phyloP scores from a whole-genome alignment of 2,888 invertebrate species.

The Tubulanus polymorphus region DNA sequence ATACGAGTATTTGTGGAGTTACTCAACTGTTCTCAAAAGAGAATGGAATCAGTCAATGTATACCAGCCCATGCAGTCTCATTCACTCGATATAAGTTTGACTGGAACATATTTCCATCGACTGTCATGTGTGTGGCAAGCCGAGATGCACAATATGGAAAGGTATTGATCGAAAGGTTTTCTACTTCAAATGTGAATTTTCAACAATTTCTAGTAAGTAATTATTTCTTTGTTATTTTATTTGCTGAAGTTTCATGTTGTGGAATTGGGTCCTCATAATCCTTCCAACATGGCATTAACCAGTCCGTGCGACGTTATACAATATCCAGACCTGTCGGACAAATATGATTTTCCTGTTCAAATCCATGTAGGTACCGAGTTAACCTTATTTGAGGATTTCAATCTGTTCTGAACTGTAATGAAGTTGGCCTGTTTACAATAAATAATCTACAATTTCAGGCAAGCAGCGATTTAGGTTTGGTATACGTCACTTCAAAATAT shows the following conservation, averaged over 20 bases:
- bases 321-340: conserved; percentile 43
- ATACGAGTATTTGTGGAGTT: conserved; percentile 47
- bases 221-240: not conserved
- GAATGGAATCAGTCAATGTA: conserved; percentile 51
- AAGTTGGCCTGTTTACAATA: not conserved
- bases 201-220: too few species aligned
- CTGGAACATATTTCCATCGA: conserved; percentile 47
- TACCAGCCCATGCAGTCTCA: conserved; percentile 49
- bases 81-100: conserved; percentile 49
- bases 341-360: conserved; percentile 53
- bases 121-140: conserved; percentile 48
- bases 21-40: conserved; percentile 51
- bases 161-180: conserved; percentile 24
- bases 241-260: conserved; percentile 47
- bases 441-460: conserved; percentile 31
- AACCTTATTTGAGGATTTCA: not conserved
- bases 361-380: conserved; percentile 41
- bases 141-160: conserved; percentile 45
- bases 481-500: conserved; percentile 52
- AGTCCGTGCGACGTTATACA: conserved; percentile 47
- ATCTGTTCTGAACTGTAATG: not conserved
- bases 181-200: too few species aligned
- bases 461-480: conserved; percentile 44
- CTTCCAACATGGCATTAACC: conserved; percentile 50
- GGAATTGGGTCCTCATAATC: conserved; percentile 51